These are phyloP conservation scores for Paragorgia papillata DNA, from an alignment of 92 coral and sea anemone genomes.

Conservation along the genomic window DNA sequence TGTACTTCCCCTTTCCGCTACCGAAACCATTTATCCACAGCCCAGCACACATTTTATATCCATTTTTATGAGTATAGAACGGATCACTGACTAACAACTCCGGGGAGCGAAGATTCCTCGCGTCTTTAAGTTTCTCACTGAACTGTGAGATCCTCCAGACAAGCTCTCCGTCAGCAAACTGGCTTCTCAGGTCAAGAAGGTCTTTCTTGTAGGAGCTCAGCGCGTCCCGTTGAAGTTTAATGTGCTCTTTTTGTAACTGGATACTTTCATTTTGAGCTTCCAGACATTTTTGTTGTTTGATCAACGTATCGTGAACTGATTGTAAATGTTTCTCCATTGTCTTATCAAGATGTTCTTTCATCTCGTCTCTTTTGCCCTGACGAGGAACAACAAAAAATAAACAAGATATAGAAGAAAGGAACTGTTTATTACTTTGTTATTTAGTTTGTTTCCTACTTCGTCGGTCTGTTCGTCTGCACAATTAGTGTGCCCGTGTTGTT, in stretches of 20 bases:
- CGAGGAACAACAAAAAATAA: neutral
- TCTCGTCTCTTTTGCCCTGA: constrained; percentile 82
- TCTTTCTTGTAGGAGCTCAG: constrained; percentile 79
- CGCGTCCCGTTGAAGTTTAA: constrained; percentile 89
- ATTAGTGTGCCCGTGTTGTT: too few relatives aligned
- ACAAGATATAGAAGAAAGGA: too few relatives aligned
- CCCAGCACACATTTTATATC: constrained; percentile 98
- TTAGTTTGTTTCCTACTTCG: too few relatives aligned
- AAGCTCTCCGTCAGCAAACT: constrained; percentile 86
- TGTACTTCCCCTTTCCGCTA: constrained; percentile 92
- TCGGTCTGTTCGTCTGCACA: neutral
- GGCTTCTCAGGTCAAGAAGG: constrained; percentile 79
- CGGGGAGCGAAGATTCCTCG: constrained; percentile 82
- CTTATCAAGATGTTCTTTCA: constrained; percentile 73
- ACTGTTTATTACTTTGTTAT: too few relatives aligned
- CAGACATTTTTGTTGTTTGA: constrained; percentile 76
- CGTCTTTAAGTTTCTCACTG: constrained; percentile 80
- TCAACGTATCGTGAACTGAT: constrained; percentile 68
- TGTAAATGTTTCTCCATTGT: constrained; percentile 68
- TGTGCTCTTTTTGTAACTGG: constrained; percentile 94
- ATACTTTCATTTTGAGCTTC: constrained; percentile 83
- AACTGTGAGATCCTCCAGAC: constrained; percentile 87
- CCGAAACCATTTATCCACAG: constrained; percentile 97
- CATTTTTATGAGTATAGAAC: constrained; percentile 96
- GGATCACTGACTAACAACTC: constrained; percentile 97